These are phyloP conservation scores for Antheraea yamamai DNA, from an alignment of 2,888 invertebrate genomes.

Conservation along the genomic window DNA sequence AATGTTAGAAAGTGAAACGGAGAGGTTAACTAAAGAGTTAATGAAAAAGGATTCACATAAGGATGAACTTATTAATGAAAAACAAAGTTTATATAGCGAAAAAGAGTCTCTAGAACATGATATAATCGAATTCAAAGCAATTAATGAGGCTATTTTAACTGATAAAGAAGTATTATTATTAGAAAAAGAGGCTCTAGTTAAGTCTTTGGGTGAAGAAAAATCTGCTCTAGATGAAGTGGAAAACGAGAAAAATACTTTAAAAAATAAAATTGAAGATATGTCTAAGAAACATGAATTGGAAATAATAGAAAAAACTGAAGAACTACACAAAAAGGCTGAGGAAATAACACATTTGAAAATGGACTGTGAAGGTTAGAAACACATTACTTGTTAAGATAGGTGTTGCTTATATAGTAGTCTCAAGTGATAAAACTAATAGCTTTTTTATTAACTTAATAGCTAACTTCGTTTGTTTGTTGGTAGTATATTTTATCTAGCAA, in stretches of 20 bases:
- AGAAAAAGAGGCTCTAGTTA: constrained; percentile 37
- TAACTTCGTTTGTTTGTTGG: neutral
- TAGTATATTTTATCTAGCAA: neutral
- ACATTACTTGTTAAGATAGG: neutral
- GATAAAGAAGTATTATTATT: constrained; percentile 25
- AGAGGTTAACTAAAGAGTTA: constrained; percentile 26
- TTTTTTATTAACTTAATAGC: neutral
- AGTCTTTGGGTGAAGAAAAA: constrained; percentile 39
- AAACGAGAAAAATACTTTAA: constrained; percentile 37
- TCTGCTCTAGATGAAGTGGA: constrained; percentile 38
- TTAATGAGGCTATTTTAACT: constrained; percentile 22
- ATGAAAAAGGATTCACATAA: constrained; percentile 27
- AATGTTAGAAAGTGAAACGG: constrained; percentile 32
- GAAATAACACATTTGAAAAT: constrained; percentile 39
- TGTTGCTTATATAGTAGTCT: neutral
- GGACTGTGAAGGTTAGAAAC: constrained; percentile 44
- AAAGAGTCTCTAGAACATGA: constrained; percentile 26
- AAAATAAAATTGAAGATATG: constrained; percentile 35
- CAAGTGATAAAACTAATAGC: neutral
- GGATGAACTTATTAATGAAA: constrained; percentile 28
- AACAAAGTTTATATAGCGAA: constrained; percentile 22
- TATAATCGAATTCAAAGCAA: constrained; percentile 5
- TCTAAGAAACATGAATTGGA: constrained; percentile 33
- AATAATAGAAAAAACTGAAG: constrained; percentile 33
- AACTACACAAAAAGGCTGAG: constrained; percentile 35